Percentiles rank a stretch among this genome's conserved stretches.
Evolutionary conservation across 1,140 invertebrate genomes (phyloP).

Genomic region (Drosophila nannoptera): DNA sequence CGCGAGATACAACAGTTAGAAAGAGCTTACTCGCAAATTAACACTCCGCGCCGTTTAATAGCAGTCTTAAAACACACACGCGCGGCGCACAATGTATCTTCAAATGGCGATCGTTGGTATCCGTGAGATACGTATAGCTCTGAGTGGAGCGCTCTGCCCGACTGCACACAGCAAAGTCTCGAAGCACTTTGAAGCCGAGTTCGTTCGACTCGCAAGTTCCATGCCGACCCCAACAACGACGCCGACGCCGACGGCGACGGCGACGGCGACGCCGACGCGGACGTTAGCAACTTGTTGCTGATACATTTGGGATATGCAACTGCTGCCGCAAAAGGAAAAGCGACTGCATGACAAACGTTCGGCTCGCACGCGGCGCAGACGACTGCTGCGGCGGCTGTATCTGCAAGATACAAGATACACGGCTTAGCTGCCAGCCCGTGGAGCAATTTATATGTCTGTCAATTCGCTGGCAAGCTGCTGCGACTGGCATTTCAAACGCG

Average conservation of each 20-base stretch:
- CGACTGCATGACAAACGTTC: conserved; percentile 72
- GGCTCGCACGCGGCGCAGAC: conserved; percentile 58
- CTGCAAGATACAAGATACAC: conserved; percentile 56
- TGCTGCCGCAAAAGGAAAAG: conserved; percentile 70
- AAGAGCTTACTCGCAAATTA: conserved; percentile 30
- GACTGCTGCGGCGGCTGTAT: conserved; percentile 32
- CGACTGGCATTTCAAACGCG: conserved; percentile 48
- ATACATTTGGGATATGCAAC: conserved; percentile 58
- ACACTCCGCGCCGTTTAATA: conserved; percentile 28
- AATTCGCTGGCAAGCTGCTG: conserved; percentile 53
- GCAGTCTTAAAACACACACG: conserved; percentile 8
- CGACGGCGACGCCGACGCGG: conserved; percentile 6
- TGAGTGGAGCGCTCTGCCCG: conserved; percentile 48
- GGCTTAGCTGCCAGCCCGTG: conserved; percentile 28
- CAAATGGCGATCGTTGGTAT: conserved; percentile 28
- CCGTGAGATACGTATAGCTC: background rate
- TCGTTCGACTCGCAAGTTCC: conserved; percentile 52
- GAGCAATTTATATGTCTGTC: conserved; percentile 75
- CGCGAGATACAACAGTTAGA: conserved; percentile 12
- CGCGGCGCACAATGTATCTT: conserved; percentile 56
- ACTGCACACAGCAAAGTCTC: conserved; percentile 71
- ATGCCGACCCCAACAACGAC: conserved; percentile 7
- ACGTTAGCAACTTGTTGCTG: conserved; percentile 72
- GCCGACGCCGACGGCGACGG: conserved; percentile 5
- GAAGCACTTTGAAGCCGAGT: conserved; percentile 69